Percentiles rank a stretch among this genome's conserved stretches.
Evolutionary conservation across 2,888 invertebrate genomes (phyloP).

Genomic region (Lasioglossum zephyrum): DNA sequence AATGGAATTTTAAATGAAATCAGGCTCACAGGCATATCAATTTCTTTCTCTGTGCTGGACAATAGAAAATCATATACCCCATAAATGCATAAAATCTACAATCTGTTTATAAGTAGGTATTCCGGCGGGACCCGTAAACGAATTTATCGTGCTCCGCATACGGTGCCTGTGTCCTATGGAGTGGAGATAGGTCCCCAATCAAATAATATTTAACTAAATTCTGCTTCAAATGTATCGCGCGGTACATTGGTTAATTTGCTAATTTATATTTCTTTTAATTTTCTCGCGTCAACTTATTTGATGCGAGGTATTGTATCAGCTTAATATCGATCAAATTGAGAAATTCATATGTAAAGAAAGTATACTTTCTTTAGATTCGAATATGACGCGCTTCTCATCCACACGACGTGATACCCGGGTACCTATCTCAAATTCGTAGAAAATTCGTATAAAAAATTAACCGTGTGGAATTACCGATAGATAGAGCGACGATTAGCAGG

Average conservation of each 20-base stretch:
- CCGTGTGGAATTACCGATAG: too few relatives aligned
- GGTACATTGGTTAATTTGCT: neutral
- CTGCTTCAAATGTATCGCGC: neutral
- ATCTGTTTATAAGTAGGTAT: neutral
- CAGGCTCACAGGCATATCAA: neutral
- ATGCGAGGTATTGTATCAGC: too few relatives aligned
- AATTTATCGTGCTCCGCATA: neutral
- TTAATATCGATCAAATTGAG: too few relatives aligned
- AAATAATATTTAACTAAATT: neutral
- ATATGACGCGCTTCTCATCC: too few relatives aligned
- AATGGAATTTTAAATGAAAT: neutral
- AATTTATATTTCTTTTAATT: neutral
- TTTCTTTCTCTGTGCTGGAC: neutral
- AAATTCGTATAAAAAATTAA: too few relatives aligned
- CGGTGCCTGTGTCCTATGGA: neutral
- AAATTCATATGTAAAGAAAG: too few relatives aligned
- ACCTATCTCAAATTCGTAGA: too few relatives aligned
- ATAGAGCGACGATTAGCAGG: too few relatives aligned
- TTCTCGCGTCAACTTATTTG: neutral
- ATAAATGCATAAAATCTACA: neutral
- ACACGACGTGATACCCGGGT: too few relatives aligned
- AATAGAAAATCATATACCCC: neutral
- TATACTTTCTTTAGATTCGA: too few relatives aligned
- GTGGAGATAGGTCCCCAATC: neutral
- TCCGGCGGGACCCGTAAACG: neutral